These are phyloP conservation scores for Drosophila aff. DNA, from an alignment of 1,140 invertebrate species.

Conservation along the genomic window DNA sequence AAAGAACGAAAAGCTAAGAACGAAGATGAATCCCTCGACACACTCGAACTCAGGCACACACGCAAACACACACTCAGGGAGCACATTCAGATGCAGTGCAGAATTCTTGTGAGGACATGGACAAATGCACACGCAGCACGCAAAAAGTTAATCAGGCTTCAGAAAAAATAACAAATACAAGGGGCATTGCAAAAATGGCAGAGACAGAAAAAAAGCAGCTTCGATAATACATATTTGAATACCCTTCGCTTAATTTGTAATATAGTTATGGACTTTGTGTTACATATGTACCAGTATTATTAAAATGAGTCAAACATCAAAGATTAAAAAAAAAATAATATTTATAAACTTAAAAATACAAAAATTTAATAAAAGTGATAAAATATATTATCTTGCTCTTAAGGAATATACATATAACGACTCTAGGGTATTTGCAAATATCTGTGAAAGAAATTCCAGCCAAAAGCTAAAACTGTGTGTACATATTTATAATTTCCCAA, in stretches of 20 bases:
- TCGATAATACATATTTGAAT: constrained; percentile 4
- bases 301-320: neutral
- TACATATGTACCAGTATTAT: neutral
- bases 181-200: constrained; percentile 20
- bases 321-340: neutral
- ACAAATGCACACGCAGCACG: constrained; percentile 65
- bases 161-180: constrained; percentile 52
- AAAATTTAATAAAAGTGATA: neutral
- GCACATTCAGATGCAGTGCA: constrained; percentile 14
- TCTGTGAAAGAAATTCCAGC: neutral
- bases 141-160: constrained; percentile 79
- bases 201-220: neutral
- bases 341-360: neutral
- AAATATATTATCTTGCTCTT: neutral
- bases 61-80: constrained; percentile 15
- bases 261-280: neutral
- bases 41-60: constrained; percentile 14
- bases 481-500: constrained; percentile 12
- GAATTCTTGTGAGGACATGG: constrained; percentile 43
- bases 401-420: neutral
- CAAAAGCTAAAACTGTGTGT: neutral
- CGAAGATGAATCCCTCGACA: constrained; percentile 57
- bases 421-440: neutral
- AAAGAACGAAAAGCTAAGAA: constrained; percentile 6
- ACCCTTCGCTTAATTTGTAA: neutral